Conservation (phyloP, 2,113 vertebrate genomes). For the Spermophilus dauricus region DNA sequence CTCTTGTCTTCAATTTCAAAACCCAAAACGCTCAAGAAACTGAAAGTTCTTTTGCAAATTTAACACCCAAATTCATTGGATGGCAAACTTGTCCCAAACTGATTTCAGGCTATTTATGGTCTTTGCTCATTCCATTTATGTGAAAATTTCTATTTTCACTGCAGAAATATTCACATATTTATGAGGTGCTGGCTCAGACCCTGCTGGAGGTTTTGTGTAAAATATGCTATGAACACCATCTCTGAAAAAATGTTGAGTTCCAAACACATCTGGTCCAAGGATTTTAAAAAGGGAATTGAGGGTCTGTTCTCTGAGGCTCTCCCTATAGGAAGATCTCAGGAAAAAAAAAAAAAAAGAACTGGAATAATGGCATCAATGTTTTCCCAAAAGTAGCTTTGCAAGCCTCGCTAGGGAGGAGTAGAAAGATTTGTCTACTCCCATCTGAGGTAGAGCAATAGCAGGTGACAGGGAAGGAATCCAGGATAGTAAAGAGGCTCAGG, state of each 20-base stretch:
- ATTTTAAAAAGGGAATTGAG: not conserved
- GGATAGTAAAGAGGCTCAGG: not conserved
- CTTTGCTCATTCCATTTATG: not conserved
- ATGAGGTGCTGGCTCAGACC: not conserved
- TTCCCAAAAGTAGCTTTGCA: not conserved
- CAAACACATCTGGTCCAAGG: not conserved
- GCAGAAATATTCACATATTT: not conserved
- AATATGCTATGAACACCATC: not conserved
- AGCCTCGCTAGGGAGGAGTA: not conserved
- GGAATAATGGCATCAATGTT: not conserved
- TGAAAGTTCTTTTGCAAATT: conserved; percentile 14
- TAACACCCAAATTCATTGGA: not conserved
- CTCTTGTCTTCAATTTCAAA: conserved; percentile 52
- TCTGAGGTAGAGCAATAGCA: not conserved
- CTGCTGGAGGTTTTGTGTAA: not conserved
- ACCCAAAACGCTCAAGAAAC: not conserved
- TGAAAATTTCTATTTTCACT: not conserved
- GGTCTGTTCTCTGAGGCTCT: not conserved
- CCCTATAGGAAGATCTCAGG: not conserved
- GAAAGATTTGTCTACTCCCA: not conserved
- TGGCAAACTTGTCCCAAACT: not conserved
- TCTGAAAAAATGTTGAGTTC: conserved; percentile 47
- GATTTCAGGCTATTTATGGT: not conserved
- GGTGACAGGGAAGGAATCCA: not conserved
- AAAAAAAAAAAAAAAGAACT: not conserved